phyloP scores from a whole-genome alignment of 2,888 invertebrate genomes.

The Pseudococcus jackbeardsleyi region DNA sequence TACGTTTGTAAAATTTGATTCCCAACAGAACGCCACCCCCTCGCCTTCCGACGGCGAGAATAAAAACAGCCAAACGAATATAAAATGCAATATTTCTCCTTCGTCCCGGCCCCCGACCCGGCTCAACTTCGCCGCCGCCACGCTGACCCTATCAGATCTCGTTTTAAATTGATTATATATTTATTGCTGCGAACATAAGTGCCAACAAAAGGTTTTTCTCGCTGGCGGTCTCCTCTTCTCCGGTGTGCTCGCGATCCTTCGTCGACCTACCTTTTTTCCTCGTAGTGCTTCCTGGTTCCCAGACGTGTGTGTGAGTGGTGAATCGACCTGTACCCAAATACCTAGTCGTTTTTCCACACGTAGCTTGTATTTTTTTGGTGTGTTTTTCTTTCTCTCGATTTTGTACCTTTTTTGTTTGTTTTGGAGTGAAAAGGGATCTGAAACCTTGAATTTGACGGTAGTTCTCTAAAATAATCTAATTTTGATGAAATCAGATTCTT shows the following conservation, averaged over 20 bases:
- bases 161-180: constrained; percentile 40
- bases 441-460: too few species aligned
- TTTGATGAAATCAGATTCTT: too few species aligned
- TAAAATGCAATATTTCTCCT: constrained; percentile 30
- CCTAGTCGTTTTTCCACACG: too few species aligned
- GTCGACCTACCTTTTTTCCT: neutral
- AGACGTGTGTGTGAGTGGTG: neutral
- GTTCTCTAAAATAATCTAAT: too few species aligned
- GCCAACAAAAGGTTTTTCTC: constrained; percentile 37
- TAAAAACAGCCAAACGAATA: constrained; percentile 42
- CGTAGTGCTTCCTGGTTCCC: neutral
- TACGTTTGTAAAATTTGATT: constrained; percentile 29
- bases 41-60: neutral
- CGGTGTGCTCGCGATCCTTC: neutral
- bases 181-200: constrained; percentile 43
- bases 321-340: too few species aligned
- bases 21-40: neutral
- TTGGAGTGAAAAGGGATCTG: too few species aligned
- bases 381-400: too few species aligned
- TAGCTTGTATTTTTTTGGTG: neutral
- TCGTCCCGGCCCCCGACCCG: neutral
- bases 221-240: neutral
- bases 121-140: neutral
- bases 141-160: constrained; percentile 16
- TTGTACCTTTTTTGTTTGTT: too few species aligned